Evolutionary conservation across 2,888 invertebrate species (phyloP).

Genomic region (Punctoribates punctum): DNA sequence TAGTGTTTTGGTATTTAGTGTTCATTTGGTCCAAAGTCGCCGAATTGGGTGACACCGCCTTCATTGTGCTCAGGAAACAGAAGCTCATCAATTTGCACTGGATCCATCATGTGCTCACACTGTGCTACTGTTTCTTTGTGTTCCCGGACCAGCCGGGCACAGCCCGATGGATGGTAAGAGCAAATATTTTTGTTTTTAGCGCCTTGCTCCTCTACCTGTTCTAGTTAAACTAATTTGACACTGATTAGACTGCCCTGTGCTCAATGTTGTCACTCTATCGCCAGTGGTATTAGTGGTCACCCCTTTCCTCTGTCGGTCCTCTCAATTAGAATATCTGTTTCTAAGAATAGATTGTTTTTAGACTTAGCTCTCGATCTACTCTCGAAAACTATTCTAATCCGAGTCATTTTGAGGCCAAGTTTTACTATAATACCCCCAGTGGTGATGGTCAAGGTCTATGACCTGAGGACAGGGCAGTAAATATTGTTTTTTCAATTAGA

Average conservation of each 20-base stretch:
- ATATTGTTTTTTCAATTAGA: no score
- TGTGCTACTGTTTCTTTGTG: slow-evolving; percentile 86
- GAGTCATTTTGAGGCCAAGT: no score
- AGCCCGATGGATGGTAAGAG: slow-evolving; percentile 67
- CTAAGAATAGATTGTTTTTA: no score
- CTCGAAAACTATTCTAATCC: not conserved
- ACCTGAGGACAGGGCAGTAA: no score
- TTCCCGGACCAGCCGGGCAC: slow-evolving; percentile 58
- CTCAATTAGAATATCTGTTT: no score
- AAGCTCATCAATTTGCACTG: slow-evolving; percentile 90
- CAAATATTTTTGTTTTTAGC: not conserved
- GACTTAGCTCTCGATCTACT: not conserved
- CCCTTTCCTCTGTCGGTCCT: no score
- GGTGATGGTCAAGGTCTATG: no score
- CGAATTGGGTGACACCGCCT: slow-evolving; percentile 91
- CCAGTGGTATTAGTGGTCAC: no score
- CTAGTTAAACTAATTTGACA: not conserved
- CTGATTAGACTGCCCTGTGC: no score
- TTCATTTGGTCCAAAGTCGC: slow-evolving; percentile 94
- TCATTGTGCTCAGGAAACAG: slow-evolving; percentile 81
- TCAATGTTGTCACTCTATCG: no score
- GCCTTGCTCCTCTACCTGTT: not conserved
- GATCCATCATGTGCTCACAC: slow-evolving; percentile 94
- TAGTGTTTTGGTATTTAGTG: slow-evolving; percentile 96
- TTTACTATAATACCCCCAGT: no score